These are phyloP conservation scores for Agraylea sexmaculata DNA, from an alignment of 1,140 invertebrate species.

Conservation along the genomic window DNA sequence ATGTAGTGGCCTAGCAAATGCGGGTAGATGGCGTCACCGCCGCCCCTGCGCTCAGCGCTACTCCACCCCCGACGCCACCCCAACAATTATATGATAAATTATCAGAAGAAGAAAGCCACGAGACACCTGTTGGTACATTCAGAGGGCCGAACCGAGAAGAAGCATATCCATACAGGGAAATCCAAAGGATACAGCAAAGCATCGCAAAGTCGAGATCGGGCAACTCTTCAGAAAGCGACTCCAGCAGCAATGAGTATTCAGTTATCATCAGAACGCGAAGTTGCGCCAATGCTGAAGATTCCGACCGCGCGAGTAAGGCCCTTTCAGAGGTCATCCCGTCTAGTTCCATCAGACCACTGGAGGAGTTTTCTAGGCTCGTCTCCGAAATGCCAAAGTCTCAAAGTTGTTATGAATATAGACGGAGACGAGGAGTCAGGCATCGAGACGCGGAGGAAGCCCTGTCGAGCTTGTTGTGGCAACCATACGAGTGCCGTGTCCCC, in stretches of 20 bases:
- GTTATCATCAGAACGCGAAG: no score
- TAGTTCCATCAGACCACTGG: conserved; percentile 4
- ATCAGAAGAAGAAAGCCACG: no score
- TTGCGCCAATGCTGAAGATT: no score
- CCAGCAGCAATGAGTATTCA: no score
- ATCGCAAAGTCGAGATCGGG: not conserved
- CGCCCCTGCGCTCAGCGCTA: conserved; percentile 3
- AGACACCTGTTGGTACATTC: no score
- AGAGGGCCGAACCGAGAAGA: no score
- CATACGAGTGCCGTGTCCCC: conserved; percentile 35
- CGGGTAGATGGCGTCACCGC: not conserved
- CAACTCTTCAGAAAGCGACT: not conserved
- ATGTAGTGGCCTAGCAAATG: not conserved
- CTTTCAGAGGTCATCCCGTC: not conserved
- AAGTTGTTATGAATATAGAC: conserved; percentile 17
- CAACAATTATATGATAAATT: no score
- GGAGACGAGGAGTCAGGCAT: conserved; percentile 26
- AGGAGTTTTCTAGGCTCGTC: conserved; percentile 7
- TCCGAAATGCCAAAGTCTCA: conserved; percentile 12
- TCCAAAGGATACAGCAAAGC: no score
- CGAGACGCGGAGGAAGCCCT: conserved; percentile 38
- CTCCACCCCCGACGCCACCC: not conserved
- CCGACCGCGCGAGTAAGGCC: conserved; percentile 1
- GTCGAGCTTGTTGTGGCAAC: conserved; percentile 38
- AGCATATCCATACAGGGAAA: no score